Percentiles rank a stretch among this genome's conserved stretches.
These are phyloP conservation scores for Dicranocentrus wangi DNA, from an alignment of 2,888 invertebrate genomes.

Conservation along the genomic window DNA sequence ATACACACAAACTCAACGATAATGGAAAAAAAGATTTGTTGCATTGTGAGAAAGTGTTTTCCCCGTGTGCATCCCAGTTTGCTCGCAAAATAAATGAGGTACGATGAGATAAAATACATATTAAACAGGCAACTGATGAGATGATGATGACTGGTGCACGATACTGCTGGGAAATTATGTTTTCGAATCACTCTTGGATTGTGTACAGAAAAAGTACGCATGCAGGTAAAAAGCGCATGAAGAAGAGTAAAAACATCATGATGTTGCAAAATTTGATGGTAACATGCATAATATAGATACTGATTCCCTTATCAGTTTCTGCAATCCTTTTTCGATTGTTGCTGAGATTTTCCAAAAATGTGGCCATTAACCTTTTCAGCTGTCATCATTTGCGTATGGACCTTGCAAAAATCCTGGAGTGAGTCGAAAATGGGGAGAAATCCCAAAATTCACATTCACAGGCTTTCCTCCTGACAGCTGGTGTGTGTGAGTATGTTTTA, in stretches of 20 bases:
- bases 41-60: conserved; percentile 41
- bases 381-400: no score
- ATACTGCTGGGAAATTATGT: not conserved
- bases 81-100: conserved; percentile 12
- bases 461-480: no score
- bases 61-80: not conserved
- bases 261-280: no score
- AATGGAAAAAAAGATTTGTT: conserved; percentile 23
- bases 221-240: not conserved
- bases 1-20: conserved; percentile 20
- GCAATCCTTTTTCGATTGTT: not conserved
- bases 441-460: no score
- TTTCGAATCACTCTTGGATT: no score
- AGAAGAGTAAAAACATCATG: no score
- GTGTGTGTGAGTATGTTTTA: not conserved
- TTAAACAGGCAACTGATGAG: not conserved
- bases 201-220: no score
- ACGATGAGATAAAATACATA: not conserved
- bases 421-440: no score
- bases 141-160: not conserved
- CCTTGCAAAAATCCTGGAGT: no score
- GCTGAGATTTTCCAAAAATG: not conserved
- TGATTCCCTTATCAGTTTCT: not conserved
- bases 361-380: conserved; percentile 48
- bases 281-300: no score